Evolutionary conservation across 1,140 invertebrate species (phyloP).

Genomic region (Heliconius eleuchia): DNA sequence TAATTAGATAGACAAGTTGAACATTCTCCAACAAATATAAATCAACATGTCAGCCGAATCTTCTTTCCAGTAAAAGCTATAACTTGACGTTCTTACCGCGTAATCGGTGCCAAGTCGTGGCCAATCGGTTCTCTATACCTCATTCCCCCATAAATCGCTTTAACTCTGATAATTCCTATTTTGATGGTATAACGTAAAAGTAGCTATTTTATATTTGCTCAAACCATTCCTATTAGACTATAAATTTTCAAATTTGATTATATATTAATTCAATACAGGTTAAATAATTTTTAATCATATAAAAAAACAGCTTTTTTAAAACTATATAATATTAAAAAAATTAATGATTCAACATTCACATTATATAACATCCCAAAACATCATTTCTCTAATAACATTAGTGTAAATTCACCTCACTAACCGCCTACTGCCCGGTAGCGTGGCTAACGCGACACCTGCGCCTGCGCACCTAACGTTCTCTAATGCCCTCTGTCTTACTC

Average conservation of each 20-base stretch:
- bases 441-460: constrained; percentile 69
- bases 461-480: constrained; percentile 54
- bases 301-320: neutral
- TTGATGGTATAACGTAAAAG: neutral
- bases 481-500: constrained; percentile 66
- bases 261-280: neutral
- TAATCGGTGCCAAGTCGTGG: constrained; percentile 42
- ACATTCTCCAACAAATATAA: neutral
- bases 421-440: constrained; percentile 59
- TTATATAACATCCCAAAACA: neutral
- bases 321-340: neutral
- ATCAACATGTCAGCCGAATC: neutral
- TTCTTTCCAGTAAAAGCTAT: constrained; percentile 12
- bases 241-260: neutral
- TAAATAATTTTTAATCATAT: too few relatives aligned
- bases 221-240: neutral
- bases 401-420: constrained; percentile 41
- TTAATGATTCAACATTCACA: neutral
- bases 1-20: neutral
- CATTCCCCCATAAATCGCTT: constrained; percentile 43
- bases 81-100: constrained; percentile 29
- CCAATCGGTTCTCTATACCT: constrained; percentile 46
- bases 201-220: neutral
- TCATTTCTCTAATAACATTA: constrained; percentile 34
- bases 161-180: neutral